These are phyloP conservation scores for Hydrochoerus hydrochaeris DNA, from an alignment of 2,113 vertebrate genomes.

Conservation along the genomic window DNA sequence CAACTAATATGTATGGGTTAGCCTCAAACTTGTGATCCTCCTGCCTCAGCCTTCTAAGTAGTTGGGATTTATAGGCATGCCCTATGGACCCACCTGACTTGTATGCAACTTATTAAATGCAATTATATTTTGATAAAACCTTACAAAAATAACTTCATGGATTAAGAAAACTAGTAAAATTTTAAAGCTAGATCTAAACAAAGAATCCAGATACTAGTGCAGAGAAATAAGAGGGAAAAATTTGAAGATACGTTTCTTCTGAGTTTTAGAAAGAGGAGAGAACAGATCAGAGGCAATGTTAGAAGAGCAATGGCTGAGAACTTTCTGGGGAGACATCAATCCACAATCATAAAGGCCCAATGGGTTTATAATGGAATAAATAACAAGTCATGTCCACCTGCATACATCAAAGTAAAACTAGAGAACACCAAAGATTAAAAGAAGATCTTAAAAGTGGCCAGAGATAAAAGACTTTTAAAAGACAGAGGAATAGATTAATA, in stretches of 20 bases:
- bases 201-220: not conserved
- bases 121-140: not conserved
- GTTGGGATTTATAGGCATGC: not conserved
- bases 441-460: slow-evolving; percentile 24
- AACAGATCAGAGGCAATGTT: not conserved
- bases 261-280: not conserved
- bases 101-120: not conserved
- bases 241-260: not conserved
- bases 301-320: not conserved
- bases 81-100: not conserved
- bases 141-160: not conserved
- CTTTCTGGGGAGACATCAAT: not conserved
- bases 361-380: slow-evolving; percentile 5
- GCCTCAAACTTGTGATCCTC: not conserved
- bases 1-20: not conserved
- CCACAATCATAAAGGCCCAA: not conserved
- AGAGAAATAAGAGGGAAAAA: not conserved
- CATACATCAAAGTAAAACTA: not conserved
- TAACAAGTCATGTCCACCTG: not conserved
- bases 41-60: not conserved
- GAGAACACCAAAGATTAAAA: slow-evolving; percentile 38
- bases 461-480: slow-evolving; percentile 37
- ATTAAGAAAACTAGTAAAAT: not conserved
- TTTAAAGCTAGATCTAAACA: not conserved
- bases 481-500: not conserved